Evolutionary conservation across 2,113 vertebrate species (phyloP), one percentile per base, ranked within the genome.

Genomic region (Lontra canadensis): DNA sequence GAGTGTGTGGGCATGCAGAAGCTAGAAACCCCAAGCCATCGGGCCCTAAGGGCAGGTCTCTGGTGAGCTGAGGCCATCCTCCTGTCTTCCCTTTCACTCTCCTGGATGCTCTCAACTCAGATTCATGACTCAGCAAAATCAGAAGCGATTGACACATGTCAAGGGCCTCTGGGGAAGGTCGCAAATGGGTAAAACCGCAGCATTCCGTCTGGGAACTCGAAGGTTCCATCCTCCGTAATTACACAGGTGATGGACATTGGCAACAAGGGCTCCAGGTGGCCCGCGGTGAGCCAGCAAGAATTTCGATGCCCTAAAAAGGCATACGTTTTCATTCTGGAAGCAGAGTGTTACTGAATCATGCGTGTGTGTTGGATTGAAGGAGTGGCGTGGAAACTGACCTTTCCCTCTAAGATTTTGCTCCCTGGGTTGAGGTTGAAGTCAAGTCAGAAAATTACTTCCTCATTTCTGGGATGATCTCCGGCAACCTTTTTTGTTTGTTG

Each of bases 351-450:
- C 18, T 36, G 71, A 61, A 81, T 6, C 1, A 31, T 0, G 0
- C 14, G 21, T 31, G 11, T 57, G 23, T 71, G 55, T 57, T 42
- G 23, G 17, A 7, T 17, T 31, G 36, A 61, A 82, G 49, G 47
- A 34, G 18, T 15, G 9, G 57, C 18, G 34, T 42, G 20, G 76
- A 80, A 82, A 69, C 15, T 17, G 47, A 84, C 17, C 67, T 84
- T 91, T 80, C 49, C 57, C 25, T 84, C 49, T 31, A 31, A 95
- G 91, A 94, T 78, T 52, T 39, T 36, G 47, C 67, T 96, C 88
- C 59, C 80, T 29, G 31, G 95, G 61, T 94, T 80, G 84, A 85
- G 49, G 67, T 18, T 74, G 73, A 83, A 73, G 59, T 88, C 61
- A 69, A 92, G 55, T 74, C 78, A 93, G 76, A 69, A 59, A 88